Evolutionary conservation across 1,140 invertebrate genomes (phyloP).

Genomic region (Rhyacophila brunnea): DNA sequence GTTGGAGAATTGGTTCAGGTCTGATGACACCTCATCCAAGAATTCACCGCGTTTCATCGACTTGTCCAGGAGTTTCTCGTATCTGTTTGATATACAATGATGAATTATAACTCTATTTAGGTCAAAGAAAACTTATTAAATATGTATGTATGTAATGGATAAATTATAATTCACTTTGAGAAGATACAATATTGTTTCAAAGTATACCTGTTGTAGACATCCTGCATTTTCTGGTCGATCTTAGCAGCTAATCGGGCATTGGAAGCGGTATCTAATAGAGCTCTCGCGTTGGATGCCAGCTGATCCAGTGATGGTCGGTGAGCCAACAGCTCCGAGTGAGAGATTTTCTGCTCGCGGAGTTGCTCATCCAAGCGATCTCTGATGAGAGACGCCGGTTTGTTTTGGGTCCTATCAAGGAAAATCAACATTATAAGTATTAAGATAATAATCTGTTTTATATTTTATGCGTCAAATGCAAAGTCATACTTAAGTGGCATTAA

Average conservation of each 20-base stretch:
- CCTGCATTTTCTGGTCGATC: slow-evolving; percentile 82
- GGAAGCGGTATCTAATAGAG: slow-evolving; percentile 77
- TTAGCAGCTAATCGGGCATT: slow-evolving; percentile 86
- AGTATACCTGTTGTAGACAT: slow-evolving; percentile 65
- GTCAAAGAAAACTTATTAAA: too few species aligned
- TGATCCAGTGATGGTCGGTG: slow-evolving; percentile 82
- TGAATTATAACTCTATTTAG: neutral
- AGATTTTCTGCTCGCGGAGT: slow-evolving; percentile 74
- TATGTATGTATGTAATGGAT: too few species aligned
- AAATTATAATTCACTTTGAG: too few species aligned
- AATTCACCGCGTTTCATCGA: slow-evolving; percentile 75
- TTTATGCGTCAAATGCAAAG: too few species aligned
- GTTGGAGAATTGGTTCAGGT: slow-evolving; percentile 70
- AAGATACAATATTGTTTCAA: slow-evolving; percentile 1
- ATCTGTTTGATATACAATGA: too few species aligned
- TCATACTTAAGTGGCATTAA: too few species aligned
- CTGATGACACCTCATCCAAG: slow-evolving; percentile 75
- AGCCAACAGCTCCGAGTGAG: slow-evolving; percentile 81
- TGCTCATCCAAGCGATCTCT: slow-evolving; percentile 90
- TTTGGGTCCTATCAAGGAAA: slow-evolving; percentile 56
- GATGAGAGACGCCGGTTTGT: slow-evolving; percentile 81
- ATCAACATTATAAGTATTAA: neutral
- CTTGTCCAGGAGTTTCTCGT: slow-evolving; percentile 81
- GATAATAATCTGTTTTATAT: neutral
- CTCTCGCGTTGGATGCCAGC: slow-evolving; percentile 73